Evolutionary conservation across 2,113 vertebrate species (phyloP), one percentile per base, ranked within the genome.

Genomic region (Hymenochirus boettgeri): DNA sequence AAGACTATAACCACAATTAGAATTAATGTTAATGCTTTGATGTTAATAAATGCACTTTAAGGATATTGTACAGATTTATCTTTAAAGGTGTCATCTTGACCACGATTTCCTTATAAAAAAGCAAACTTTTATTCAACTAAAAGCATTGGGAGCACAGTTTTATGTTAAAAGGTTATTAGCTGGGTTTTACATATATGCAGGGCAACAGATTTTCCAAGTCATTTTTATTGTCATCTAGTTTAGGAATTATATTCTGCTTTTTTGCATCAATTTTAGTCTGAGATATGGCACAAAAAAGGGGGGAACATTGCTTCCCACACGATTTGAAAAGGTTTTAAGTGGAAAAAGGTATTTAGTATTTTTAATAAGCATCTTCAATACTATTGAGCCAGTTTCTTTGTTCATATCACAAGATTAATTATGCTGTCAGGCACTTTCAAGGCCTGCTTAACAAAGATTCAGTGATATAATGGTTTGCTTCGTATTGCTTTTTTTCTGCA

Each of bases 391-490:
- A 92, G 91, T 93, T 91, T 92, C 94, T 98, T 99, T 98, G 94
- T 98, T 98, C 94, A 94, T 95, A 96, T 94, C 91, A 91, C 90
- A 96, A 98, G 95, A 99, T 99, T 97, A 99, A 98, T 99, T 97
- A 99, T 96, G 92, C 94, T 96, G 94, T 97, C 95, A 98, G 91
- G 80, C 87, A 90, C 90, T 95, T 93, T 95, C 94, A 95, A 94
- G 93, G 92, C 93, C 93, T 93, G 92, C 95, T 96, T 98, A 99
- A 98, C 96, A 96, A 99, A 99, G 96, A 99, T 99, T 95, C 96
- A 98, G 91, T 94, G 96, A 99, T 98, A 98, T 96, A 96, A 95
- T 93, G 92, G 85, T 92, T 88, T 85, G 90, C 90, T 93, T 94
- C 86, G 90, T 85, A 64, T 79, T 83, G 84, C 83, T 80, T 88